Conservation (phyloP, 1,140 invertebrate species). For the Drosophila trapezifrons region DNA sequence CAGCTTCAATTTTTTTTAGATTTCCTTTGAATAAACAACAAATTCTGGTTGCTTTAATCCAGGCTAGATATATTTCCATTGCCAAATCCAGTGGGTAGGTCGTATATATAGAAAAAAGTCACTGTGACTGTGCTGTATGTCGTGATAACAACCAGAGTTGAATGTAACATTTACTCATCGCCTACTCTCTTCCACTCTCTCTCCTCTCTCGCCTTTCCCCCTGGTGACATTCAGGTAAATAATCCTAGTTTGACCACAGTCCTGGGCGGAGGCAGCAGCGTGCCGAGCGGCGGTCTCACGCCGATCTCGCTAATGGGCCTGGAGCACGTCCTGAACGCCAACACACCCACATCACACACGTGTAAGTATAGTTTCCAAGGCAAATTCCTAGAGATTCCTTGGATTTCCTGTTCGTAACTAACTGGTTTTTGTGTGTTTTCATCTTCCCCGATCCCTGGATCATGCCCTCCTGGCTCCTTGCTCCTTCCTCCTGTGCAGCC, state of each 20-base stretch:
- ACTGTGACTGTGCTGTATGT: conserved; percentile 5
- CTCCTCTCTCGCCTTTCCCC: too few relatives aligned
- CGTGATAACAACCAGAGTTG: conserved; percentile 6
- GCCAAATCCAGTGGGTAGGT: too few relatives aligned
- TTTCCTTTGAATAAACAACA: too few relatives aligned
- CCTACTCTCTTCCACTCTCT: not conserved
- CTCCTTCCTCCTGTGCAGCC: conserved; percentile 35
- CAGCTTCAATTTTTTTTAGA: too few relatives aligned
- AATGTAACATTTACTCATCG: conserved; percentile 12
- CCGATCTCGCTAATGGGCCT: conserved; percentile 52
- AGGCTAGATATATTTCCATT: too few relatives aligned
- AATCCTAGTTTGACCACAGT: conserved; percentile 53
- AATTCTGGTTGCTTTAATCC: too few relatives aligned
- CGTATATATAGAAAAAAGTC: too few relatives aligned
- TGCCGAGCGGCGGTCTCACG: conserved; percentile 55
- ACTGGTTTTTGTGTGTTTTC: conserved; percentile 20
- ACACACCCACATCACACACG: conserved; percentile 59
- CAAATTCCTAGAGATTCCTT: not conserved
- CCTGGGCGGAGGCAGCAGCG: conserved; percentile 14
- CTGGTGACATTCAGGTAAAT: too few relatives aligned
- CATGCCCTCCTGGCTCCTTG: not conserved
- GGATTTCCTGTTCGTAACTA: conserved; percentile 32
- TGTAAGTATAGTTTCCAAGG: conserved; percentile 44
- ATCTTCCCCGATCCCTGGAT: not conserved
- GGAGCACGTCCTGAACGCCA: conserved; percentile 63